These are phyloP conservation scores for Pristiophorus japonicus DNA, from an alignment of 2,113 vertebrate genomes.

Conservation along the genomic window DNA sequence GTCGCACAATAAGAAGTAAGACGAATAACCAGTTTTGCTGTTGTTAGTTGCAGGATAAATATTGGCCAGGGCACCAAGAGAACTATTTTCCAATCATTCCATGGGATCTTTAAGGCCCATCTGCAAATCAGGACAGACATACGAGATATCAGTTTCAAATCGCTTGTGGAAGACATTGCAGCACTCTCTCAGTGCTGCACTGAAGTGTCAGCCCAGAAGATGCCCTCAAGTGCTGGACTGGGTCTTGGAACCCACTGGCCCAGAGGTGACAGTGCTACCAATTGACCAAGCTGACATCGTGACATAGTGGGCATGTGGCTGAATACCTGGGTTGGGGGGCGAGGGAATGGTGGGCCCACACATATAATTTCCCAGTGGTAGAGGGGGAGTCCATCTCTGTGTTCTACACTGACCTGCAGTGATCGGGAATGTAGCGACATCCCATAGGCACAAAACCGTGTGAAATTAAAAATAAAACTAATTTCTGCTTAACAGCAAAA, in stretches of 20 bases:
- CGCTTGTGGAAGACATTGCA: not conserved
- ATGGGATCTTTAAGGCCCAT: not conserved
- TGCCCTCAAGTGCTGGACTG: not conserved
- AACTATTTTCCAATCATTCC: not conserved
- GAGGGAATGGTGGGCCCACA: not conserved
- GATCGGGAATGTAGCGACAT: not conserved
- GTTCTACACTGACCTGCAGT: not conserved
- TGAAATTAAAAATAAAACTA: slow-evolving; percentile 23
- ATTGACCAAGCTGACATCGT: not conserved
- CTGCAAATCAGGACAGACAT: not conserved
- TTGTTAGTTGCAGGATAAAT: not conserved
- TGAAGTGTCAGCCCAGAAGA: not conserved
- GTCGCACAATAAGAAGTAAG: not conserved
- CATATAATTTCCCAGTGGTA: not conserved
- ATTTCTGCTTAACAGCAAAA: slow-evolving; percentile 10
- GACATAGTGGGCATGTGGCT: not conserved
- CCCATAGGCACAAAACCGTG: not conserved
- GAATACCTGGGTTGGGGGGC: not conserved
- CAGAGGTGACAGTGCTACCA: not conserved
- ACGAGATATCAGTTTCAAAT: not conserved
- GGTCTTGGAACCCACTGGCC: not conserved
- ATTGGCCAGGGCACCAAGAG: not conserved
- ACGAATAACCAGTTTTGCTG: too few species aligned
- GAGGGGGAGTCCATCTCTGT: not conserved
- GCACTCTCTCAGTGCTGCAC: not conserved